Percentiles rank a stretch among this genome's conserved stretches.
Evolutionary conservation across 2,113 vertebrate genomes (phyloP).

Genomic region (Girardinichthys multiradiatus): DNA sequence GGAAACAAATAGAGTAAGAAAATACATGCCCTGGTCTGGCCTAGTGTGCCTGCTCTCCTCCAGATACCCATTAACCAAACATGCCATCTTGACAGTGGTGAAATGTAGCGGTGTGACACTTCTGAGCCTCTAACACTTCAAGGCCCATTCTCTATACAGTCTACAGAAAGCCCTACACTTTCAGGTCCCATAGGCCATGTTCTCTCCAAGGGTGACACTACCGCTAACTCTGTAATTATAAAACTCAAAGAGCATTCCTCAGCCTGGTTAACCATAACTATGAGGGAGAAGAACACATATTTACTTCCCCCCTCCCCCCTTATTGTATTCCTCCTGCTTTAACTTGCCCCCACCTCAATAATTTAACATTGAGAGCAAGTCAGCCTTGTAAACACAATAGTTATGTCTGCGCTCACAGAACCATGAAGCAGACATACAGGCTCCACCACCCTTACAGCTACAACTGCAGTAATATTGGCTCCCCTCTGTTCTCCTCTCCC

Average conservation of each 20-base stretch:
- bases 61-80: slow-evolving; percentile 14
- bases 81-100: slow-evolving; percentile 22
- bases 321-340: slow-evolving; percentile 54
- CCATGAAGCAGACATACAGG: slow-evolving; percentile 80
- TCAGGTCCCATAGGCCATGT: slow-evolving; percentile 60
- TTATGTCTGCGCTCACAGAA: slow-evolving; percentile 77
- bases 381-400: slow-evolving; percentile 83
- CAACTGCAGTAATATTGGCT: slow-evolving; percentile 48
- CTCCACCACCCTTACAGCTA: slow-evolving; percentile 75
- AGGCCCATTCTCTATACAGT: not conserved
- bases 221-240: slow-evolving; percentile 76
- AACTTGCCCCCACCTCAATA: slow-evolving; percentile 67
- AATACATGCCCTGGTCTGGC: slow-evolving; percentile 26
- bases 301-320: slow-evolving; percentile 47
- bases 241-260: slow-evolving; percentile 73
- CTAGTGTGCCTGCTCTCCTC: not conserved
- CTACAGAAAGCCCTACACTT: slow-evolving; percentile 18
- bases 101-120: slow-evolving; percentile 23
- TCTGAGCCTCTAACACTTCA: slow-evolving; percentile 9
- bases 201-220: slow-evolving; percentile 71
- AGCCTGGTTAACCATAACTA: slow-evolving; percentile 80
- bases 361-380: slow-evolving; percentile 81
- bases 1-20: slow-evolving; percentile 10
- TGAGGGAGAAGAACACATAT: slow-evolving; percentile 74
- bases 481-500: slow-evolving; percentile 21